These are phyloP conservation scores for Carettochelys insculpta DNA, from an alignment of 2,113 vertebrate genomes.

Conservation along the genomic window DNA sequence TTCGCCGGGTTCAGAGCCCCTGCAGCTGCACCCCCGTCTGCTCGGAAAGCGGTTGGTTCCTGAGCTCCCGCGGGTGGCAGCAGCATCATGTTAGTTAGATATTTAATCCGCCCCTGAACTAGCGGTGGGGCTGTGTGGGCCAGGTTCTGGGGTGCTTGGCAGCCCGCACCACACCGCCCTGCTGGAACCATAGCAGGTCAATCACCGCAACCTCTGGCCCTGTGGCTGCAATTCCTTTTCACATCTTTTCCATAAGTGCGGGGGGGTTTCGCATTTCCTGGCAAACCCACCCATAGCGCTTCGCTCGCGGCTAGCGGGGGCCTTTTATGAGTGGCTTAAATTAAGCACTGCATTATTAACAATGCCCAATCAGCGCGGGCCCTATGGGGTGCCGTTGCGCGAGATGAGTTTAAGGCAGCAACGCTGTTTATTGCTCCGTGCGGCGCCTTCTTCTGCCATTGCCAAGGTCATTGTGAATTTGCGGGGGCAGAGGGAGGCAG, in stretches of 20 bases:
- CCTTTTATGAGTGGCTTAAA: constrained; percentile 55
- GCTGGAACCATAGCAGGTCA: rapidly evolving
- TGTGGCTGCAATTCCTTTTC: constrained; percentile 72
- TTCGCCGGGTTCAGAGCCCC: not conserved
- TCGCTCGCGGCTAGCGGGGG: constrained; percentile 46
- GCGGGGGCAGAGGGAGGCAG: not conserved
- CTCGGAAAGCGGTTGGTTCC: not conserved
- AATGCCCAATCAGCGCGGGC: constrained; percentile 33
- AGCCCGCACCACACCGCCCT: no score
- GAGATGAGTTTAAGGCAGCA: constrained; percentile 42
- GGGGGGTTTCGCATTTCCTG: constrained; percentile 21
- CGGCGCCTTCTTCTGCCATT: not conserved
- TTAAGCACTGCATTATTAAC: constrained; percentile 71
- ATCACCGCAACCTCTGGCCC: not conserved
- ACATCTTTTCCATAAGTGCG: constrained; percentile 56
- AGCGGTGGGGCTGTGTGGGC: not conserved
- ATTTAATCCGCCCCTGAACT: constrained; percentile 7
- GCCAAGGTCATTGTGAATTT: not conserved
- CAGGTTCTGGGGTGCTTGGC: not conserved
- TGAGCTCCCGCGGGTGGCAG: not conserved
- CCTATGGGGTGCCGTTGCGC: constrained; percentile 44
- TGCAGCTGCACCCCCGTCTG: rapidly evolving
- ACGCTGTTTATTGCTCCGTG: constrained; percentile 52
- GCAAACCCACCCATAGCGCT: constrained; percentile 35
- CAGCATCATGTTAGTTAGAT: constrained; percentile 28